Percentiles rank a stretch among this genome's conserved stretches.
Evolutionary conservation across 1,140 invertebrate species (phyloP).

Genomic region (Plectrocnemia conspersa): DNA sequence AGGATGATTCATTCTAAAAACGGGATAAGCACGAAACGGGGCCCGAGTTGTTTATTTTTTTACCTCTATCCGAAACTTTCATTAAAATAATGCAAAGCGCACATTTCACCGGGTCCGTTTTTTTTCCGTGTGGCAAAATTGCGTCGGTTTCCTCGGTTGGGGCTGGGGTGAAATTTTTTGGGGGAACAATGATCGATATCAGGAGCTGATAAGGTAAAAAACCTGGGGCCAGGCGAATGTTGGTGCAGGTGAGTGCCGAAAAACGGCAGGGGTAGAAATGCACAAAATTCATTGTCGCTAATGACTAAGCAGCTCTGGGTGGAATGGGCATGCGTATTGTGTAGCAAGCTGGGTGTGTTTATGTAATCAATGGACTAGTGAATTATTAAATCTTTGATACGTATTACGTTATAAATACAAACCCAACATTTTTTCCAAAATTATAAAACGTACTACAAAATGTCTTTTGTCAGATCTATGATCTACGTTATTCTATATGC

Average conservation of each 20-base stretch:
- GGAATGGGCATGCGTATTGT: no score
- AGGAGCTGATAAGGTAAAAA: constrained; percentile 30
- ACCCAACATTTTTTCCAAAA: no score
- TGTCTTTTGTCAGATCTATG: no score
- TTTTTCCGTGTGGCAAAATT: constrained; percentile 31
- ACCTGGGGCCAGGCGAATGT: constrained; percentile 31
- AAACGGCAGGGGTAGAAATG: constrained; percentile 13
- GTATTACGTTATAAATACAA: no score
- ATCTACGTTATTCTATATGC: no score
- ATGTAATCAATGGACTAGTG: no score
- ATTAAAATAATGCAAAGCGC: constrained; percentile 35
- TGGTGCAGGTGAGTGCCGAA: constrained; percentile 31
- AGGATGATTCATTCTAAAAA: constrained; percentile 13
- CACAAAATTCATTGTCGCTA: constrained; percentile 11
- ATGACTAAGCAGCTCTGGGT: constrained; percentile 19
- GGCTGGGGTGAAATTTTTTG: constrained; percentile 24
- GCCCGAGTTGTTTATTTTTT: no score
- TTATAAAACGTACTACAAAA: no score
- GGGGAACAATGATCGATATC: constrained; percentile 34
- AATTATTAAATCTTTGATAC: no score
- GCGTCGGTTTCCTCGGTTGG: constrained; percentile 7
- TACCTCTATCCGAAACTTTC: constrained; percentile 20
- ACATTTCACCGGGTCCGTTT: constrained; percentile 19
- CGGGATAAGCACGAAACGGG: no score
- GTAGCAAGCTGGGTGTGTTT: no score